phyloP scores from a whole-genome alignment of 2,797 vertebrate genomes.

The Dicrostonyx torquatus region DNA sequence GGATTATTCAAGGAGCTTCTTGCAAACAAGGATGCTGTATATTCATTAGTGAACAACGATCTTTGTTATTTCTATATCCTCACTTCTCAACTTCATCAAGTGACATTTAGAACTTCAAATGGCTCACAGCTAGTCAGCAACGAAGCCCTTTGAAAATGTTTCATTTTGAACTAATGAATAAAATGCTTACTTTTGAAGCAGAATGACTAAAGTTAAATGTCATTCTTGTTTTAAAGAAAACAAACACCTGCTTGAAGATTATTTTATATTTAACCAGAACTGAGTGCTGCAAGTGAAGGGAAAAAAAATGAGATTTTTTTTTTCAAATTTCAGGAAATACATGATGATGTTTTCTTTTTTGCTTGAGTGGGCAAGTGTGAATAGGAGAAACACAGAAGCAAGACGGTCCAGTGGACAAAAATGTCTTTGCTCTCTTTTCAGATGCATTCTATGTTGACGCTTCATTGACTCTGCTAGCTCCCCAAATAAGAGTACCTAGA shows the following conservation, averaged over 20 bases:
- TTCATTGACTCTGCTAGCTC: slow-evolving; percentile 29
- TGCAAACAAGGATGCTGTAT: slow-evolving; percentile 29
- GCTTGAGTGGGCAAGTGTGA: slow-evolving; percentile 28
- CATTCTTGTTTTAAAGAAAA: slow-evolving; percentile 78
- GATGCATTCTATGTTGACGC: slow-evolving; percentile 2
- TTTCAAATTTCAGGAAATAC: slow-evolving; percentile 65
- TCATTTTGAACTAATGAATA: slow-evolving; percentile 78
- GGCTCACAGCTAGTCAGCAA: slow-evolving; percentile 59
- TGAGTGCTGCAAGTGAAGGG: slow-evolving; percentile 39
- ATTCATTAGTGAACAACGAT: slow-evolving; percentile 53
- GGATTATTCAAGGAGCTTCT: slow-evolving; percentile 43
- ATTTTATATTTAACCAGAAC: slow-evolving; percentile 61
- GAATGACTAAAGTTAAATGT: slow-evolving; percentile 72
- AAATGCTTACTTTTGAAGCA: slow-evolving; percentile 71
- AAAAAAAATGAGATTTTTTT: slow-evolving; percentile 65
- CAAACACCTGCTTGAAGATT: slow-evolving; percentile 73
- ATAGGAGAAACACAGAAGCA: slow-evolving; percentile 22
- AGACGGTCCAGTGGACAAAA: neutral
- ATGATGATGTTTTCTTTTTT: slow-evolving; percentile 9
- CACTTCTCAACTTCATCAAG: slow-evolving; percentile 63
- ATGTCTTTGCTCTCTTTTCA: slow-evolving; percentile 44
- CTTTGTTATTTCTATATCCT: slow-evolving; percentile 64
- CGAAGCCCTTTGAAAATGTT: slow-evolving; percentile 73
- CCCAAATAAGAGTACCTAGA: neutral
- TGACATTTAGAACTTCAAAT: slow-evolving; percentile 74